These are phyloP conservation scores for Epizoanthus rinbou DNA, from an alignment of 92 coral and sea anemone species.

Conservation along the genomic window DNA sequence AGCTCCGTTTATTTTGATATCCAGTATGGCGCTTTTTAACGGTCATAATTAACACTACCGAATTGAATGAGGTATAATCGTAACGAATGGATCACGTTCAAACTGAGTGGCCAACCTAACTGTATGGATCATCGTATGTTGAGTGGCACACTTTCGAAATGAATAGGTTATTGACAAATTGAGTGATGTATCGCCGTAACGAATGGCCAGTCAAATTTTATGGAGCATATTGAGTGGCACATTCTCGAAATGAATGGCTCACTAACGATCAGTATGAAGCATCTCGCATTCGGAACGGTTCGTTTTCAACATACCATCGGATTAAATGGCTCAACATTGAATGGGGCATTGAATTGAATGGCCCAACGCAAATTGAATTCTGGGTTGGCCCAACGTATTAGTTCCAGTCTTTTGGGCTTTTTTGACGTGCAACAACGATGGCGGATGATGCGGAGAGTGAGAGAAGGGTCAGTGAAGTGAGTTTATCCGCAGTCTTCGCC, in stretches of 20 bases:
- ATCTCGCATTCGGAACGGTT: slow-evolving; percentile 39
- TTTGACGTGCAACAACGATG: no score
- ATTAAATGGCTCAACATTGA: slow-evolving; percentile 19
- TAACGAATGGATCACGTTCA: slow-evolving; percentile 45
- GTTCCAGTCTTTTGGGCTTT: no score
- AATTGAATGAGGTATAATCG: no score
- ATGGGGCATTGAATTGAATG: slow-evolving; percentile 11
- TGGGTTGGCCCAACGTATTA: slow-evolving; percentile 17
- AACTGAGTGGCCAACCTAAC: slow-evolving; percentile 24
- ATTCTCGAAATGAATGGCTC: slow-evolving; percentile 34
- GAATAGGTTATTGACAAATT: neutral
- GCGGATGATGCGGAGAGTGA: no score
- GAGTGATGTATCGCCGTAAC: no score
- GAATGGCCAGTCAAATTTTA: neutral
- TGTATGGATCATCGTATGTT: neutral
- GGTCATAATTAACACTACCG: no score
- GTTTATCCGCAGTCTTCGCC: neutral
- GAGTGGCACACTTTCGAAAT: neutral
- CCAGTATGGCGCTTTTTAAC: no score
- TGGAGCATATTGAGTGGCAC: slow-evolving; percentile 30
- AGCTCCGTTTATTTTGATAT: no score
- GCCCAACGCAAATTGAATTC: slow-evolving; percentile 46
- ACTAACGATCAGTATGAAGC: slow-evolving; percentile 18
- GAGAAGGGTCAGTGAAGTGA: no score
- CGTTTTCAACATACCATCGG: slow-evolving; percentile 3